These are phyloP conservation scores for Dolomedes plantarius DNA, from an alignment of 2,888 invertebrate species.

Conservation along the genomic window DNA sequence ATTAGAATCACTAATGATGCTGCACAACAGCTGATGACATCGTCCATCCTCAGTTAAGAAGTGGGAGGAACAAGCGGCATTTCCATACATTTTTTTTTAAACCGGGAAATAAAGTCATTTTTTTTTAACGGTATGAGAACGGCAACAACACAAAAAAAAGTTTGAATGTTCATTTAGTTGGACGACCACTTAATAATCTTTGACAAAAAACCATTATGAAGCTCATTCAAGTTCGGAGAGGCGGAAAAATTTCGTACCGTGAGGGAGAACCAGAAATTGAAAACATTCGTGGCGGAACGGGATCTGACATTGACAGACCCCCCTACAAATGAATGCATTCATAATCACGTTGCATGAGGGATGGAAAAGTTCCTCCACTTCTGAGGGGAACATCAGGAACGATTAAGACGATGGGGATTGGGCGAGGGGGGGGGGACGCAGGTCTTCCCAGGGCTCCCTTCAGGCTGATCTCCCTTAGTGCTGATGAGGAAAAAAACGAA, in stretches of 20 bases:
- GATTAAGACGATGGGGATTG: background rate
- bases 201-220: slow-evolving; percentile 6
- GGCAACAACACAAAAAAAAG: background rate
- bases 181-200: background rate
- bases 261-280: background rate
- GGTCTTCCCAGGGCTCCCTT: no score
- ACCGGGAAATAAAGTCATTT: no score
- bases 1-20: no score
- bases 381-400: background rate
- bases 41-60: no score
- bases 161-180: background rate
- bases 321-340: slow-evolving; percentile 4
- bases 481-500: no score
- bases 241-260: background rate
- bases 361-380: background rate
- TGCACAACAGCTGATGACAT: no score
- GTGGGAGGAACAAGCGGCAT: no score
- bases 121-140: no score
- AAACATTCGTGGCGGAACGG: background rate
- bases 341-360: background rate
- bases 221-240: background rate
- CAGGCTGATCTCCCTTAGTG: background rate
- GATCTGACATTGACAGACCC: slow-evolving; percentile 9
- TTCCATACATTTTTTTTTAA: no score
- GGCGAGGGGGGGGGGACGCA: no score